Evolutionary conservation across 2,888 invertebrate species (phyloP).

Genomic region (Falcaria lacertinaria): DNA sequence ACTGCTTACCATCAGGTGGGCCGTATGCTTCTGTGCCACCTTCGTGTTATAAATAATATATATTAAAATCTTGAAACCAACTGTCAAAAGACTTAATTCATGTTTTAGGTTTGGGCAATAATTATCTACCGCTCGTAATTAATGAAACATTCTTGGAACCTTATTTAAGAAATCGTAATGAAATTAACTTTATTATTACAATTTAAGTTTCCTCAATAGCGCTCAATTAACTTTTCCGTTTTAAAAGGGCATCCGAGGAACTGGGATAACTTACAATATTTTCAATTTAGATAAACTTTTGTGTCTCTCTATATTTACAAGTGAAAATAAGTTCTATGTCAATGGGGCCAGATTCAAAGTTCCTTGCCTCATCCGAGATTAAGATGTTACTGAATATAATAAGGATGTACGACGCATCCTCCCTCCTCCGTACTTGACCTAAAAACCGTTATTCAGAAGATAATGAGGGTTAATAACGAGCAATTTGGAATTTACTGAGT

Average conservation of each 20-base stretch:
- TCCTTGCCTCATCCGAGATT: not conserved
- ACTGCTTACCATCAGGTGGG: too few relatives aligned
- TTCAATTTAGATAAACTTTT: constrained; percentile 9
- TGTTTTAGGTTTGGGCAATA: too few relatives aligned
- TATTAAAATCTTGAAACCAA: too few relatives aligned
- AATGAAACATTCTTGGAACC: too few relatives aligned
- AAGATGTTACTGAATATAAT: constrained; percentile 1
- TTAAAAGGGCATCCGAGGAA: constrained; percentile 34
- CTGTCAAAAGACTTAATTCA: too few relatives aligned
- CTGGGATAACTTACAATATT: constrained; percentile 19
- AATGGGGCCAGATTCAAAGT: not conserved
- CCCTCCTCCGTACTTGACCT: constrained; percentile 44
- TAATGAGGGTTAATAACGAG: constrained; percentile 20
- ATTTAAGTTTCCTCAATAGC: constrained; percentile 46
- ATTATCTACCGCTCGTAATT: too few relatives aligned
- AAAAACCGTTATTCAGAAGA: constrained; percentile 37
- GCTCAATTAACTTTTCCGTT: constrained; percentile 38
- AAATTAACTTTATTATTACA: too few relatives aligned
- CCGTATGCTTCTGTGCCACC: too few relatives aligned
- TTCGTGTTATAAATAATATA: too few relatives aligned
- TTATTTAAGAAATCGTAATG: too few relatives aligned
- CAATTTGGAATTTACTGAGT: constrained; percentile 9
- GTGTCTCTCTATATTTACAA: not conserved
- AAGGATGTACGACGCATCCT: constrained; percentile 2
- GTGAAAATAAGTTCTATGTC: constrained; percentile 3